Percentiles rank a stretch among this genome's conserved stretches.
Evolutionary conservation across 2,888 invertebrate genomes (phyloP).

Genomic region (Hirtodrosophila duncani): DNA sequence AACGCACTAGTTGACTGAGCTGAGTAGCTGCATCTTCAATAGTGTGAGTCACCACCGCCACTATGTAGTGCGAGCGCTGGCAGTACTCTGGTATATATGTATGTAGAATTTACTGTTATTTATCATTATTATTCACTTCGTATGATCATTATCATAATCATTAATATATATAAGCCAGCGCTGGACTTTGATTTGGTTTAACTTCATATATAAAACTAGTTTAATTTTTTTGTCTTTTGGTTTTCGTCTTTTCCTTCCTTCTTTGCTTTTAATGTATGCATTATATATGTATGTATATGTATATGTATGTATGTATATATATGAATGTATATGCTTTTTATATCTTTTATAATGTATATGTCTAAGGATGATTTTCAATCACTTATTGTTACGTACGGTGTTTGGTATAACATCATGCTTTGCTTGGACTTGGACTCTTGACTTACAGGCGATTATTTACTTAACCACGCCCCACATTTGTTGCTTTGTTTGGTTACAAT

Average conservation of each 20-base stretch:
- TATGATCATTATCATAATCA: not conserved
- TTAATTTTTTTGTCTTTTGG: slow-evolving; percentile 10
- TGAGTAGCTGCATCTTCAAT: too few species aligned
- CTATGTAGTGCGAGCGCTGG: too few species aligned
- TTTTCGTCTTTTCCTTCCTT: not conserved
- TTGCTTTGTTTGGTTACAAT: slow-evolving; percentile 12
- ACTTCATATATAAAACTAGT: slow-evolving; percentile 36
- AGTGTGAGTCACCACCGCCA: too few species aligned
- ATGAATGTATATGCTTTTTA: slow-evolving; percentile 24
- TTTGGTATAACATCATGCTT: slow-evolving; percentile 66
- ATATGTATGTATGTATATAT: slow-evolving; percentile 18
- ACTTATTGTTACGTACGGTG: slow-evolving; percentile 77
- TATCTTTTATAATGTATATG: slow-evolving; percentile 42
- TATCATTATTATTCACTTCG: slow-evolving; percentile 7
- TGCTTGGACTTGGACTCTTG: slow-evolving; percentile 43
- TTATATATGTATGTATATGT: slow-evolving; percentile 29
- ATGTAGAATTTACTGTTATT: too few species aligned
- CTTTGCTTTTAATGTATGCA: slow-evolving; percentile 28
- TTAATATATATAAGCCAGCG: slow-evolving; percentile 28
- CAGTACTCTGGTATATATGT: too few species aligned
- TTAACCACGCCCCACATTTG: too few species aligned
- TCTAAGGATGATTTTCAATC: slow-evolving; percentile 75
- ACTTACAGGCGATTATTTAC: too few species aligned
- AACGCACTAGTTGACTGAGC: too few species aligned
- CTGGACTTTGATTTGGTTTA: slow-evolving; percentile 20